These are phyloP conservation scores for Coranthus polyacanthus DNA, from an alignment of 2,797 vertebrate species.

Conservation along the genomic window DNA sequence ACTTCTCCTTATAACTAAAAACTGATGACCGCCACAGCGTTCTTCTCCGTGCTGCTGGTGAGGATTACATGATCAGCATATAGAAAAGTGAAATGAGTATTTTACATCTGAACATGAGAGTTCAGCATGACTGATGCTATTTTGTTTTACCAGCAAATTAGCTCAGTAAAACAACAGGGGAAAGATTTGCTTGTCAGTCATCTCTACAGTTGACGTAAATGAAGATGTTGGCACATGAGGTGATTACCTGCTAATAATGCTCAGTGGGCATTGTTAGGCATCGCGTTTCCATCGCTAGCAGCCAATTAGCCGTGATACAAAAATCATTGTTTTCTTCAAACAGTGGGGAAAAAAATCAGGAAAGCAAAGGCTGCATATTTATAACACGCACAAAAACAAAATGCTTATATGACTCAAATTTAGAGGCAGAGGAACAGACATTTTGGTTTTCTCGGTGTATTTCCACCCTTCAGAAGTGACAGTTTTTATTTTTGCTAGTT, in stretches of 20 bases:
- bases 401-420: neutral
- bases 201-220: slow-evolving; percentile 28
- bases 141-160: slow-evolving; percentile 33
- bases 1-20: too few species aligned
- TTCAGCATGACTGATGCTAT: slow-evolving; percentile 4
- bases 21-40: slow-evolving; percentile 13
- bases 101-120: neutral
- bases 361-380: neutral
- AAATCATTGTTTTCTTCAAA: slow-evolving; percentile 21
- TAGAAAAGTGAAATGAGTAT: slow-evolving; percentile 6
- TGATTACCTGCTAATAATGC: slow-evolving; percentile 63
- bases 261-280: slow-evolving; percentile 53
- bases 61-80: slow-evolving; percentile 14
- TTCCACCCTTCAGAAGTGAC: slow-evolving; percentile 22
- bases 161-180: slow-evolving; percentile 29
- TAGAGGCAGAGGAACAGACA: neutral
- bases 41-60: neutral
- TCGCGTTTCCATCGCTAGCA: slow-evolving; percentile 1
- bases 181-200: slow-evolving; percentile 35
- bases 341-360: neutral
- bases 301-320: slow-evolving; percentile 47
- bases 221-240: slow-evolving; percentile 28
- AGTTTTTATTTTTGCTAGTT: neutral
- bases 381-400: neutral
- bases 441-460: neutral